A percentile compares a stretch with the other conserved stretches of the same genome.
phyloP scores from a whole-genome alignment of 37 sponge, comb jelly and placozoan genomes.

The Axinella damicornis region DNA sequence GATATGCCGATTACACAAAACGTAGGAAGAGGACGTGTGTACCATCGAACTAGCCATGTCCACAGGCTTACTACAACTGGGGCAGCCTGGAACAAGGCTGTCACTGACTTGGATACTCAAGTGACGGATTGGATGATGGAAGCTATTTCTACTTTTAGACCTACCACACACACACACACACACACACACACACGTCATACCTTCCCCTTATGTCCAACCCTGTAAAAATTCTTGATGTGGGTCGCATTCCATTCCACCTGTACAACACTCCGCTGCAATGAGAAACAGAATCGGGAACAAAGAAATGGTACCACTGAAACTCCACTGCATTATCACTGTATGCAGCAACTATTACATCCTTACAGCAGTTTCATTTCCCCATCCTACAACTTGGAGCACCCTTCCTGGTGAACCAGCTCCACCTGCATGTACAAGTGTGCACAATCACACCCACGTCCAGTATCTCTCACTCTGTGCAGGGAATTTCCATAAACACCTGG shows the following conservation, averaged over 20 bases:
- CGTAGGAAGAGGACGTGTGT: no score
- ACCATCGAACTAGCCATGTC: no score
- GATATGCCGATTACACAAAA: no score
- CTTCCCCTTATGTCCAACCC: constrained; percentile 87
- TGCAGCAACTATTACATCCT: neutral
- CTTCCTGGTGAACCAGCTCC: constrained; percentile 29
- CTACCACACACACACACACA: no score
- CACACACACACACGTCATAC: constrained; percentile 22
- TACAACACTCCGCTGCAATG: constrained; percentile 75
- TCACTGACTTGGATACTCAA: no score
- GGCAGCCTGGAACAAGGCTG: no score
- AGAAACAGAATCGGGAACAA: neutral
- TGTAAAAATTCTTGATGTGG: constrained; percentile 65
- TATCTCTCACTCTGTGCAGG: no score
- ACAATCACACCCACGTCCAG: no score
- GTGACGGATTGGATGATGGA: no score
- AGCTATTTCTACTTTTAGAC: no score
- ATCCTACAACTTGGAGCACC: constrained; percentile 24
- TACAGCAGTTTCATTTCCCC: constrained; percentile 58
- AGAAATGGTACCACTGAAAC: neutral
- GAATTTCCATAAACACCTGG: no score
- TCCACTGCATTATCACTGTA: neutral
- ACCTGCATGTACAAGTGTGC: constrained; percentile 16
- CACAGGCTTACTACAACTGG: no score
- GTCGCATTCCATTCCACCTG: constrained; percentile 68